phyloP scores from a whole-genome alignment of 2,797 vertebrate genomes.

The Sebastes oblongus region DNA sequence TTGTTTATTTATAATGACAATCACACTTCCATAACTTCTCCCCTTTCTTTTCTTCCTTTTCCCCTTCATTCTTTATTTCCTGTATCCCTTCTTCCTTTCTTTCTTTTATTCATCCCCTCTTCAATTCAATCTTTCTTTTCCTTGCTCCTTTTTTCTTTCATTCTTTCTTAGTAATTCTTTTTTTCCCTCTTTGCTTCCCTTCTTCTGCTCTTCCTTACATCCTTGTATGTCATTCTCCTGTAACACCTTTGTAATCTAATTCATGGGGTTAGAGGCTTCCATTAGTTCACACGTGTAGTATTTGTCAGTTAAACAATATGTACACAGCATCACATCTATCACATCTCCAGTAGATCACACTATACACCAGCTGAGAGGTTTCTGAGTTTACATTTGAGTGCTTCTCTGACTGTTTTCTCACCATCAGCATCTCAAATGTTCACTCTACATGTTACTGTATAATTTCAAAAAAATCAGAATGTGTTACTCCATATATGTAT shows the following conservation, averaged over 20 bases:
- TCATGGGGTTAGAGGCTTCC: background rate
- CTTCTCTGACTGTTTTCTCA: background rate
- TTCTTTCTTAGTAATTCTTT: too few relatives aligned
- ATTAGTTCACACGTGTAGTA: background rate
- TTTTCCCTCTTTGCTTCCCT: too few relatives aligned
- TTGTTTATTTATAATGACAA: background rate
- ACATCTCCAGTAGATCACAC: background rate
- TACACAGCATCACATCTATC: background rate
- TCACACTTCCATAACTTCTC: background rate
- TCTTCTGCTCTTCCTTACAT: background rate
- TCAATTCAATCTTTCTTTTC: background rate
- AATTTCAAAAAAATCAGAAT: background rate
- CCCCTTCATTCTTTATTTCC: background rate
- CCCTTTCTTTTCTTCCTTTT: background rate
- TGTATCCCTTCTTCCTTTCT: background rate
- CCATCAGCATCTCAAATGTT: background rate
- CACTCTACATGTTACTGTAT: background rate
- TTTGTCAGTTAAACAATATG: background rate
- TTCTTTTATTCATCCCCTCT: background rate
- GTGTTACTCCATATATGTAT: background rate
- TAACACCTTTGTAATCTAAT: background rate
- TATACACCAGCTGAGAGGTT: background rate
- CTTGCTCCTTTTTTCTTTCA: accelerated
- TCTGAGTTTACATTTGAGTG: background rate
- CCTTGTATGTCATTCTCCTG: background rate